Conservation (phyloP, 2,888 invertebrate species). For the Griposia aprilina region DNA sequence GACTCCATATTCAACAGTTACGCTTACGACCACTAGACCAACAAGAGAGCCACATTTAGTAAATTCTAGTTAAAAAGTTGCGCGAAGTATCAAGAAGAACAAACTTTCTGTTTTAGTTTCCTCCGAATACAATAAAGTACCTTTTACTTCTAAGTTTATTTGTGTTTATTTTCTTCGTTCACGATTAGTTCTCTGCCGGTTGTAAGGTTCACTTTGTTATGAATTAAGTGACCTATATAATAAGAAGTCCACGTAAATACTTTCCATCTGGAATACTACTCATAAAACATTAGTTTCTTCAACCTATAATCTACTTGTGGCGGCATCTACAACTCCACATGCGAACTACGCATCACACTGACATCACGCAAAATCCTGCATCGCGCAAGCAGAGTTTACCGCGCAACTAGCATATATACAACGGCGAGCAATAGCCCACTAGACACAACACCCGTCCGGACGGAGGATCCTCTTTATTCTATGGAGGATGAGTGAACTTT, state of each 20-base stretch:
- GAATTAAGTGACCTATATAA: not conserved
- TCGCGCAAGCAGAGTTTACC: constrained; percentile 3
- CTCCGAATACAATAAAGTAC: constrained; percentile 13
- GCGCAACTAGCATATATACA: not conserved
- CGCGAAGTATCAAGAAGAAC: not conserved
- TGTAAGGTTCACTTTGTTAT: not conserved
- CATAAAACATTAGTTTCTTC: not conserved
- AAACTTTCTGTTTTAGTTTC: constrained; percentile 18
- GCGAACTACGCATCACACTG: not conserved
- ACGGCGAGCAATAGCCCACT: not conserved
- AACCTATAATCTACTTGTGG: not conserved
- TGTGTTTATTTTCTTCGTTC: constrained; percentile 18
- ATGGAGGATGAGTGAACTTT: not conserved
- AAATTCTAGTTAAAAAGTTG: constrained; percentile 27
- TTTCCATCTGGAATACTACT: not conserved
- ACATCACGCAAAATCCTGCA: not conserved
- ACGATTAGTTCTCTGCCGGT: not conserved
- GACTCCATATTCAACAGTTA: not conserved
- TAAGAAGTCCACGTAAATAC: not conserved
- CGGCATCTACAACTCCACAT: not conserved
- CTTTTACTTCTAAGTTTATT: constrained; percentile 29
- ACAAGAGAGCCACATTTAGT: not conserved
- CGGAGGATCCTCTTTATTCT: not conserved
- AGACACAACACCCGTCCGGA: not conserved
- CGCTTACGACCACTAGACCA: not conserved